These are phyloP conservation scores for Gadopsis marmoratus DNA, from an alignment of 2,797 vertebrate species.

Conservation along the genomic window DNA sequence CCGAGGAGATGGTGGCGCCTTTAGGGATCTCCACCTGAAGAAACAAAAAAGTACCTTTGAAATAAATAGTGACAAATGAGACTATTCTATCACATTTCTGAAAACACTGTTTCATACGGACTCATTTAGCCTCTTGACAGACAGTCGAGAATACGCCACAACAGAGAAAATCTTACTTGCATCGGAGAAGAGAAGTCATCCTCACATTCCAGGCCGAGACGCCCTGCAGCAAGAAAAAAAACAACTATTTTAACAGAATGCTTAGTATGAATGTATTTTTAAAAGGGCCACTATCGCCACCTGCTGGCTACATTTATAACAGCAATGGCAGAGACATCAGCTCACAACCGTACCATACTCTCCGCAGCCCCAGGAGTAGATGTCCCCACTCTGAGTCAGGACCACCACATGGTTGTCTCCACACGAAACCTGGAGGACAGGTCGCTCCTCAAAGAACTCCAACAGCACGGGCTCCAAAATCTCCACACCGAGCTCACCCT, in stretches of 20 bases:
- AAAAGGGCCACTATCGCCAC: constrained; percentile 35
- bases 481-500: constrained; percentile 88
- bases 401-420: constrained; percentile 97
- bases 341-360: constrained; percentile 73
- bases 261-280: neutral
- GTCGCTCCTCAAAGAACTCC: constrained; percentile 92
- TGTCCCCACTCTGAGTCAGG: constrained; percentile 90
- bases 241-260: neutral
- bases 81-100: neutral
- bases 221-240: constrained; percentile 84
- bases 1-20: constrained; percentile 90
- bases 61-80: constrained; percentile 1
- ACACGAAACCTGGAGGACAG: constrained; percentile 94
- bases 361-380: constrained; percentile 98
- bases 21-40: constrained; percentile 94
- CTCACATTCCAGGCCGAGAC: constrained; percentile 96
- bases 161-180: constrained; percentile 85
- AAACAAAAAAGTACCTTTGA: constrained; percentile 10
- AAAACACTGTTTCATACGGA: neutral
- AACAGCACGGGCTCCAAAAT: constrained; percentile 93
- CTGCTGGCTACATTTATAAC: constrained; percentile 58
- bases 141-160: neutral
- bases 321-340: constrained; percentile 25
- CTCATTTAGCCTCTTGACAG: neutral
- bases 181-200: constrained; percentile 95